phyloP scores from a whole-genome alignment of 2,797 vertebrate genomes.

The Hyperoplus immaculatus region DNA sequence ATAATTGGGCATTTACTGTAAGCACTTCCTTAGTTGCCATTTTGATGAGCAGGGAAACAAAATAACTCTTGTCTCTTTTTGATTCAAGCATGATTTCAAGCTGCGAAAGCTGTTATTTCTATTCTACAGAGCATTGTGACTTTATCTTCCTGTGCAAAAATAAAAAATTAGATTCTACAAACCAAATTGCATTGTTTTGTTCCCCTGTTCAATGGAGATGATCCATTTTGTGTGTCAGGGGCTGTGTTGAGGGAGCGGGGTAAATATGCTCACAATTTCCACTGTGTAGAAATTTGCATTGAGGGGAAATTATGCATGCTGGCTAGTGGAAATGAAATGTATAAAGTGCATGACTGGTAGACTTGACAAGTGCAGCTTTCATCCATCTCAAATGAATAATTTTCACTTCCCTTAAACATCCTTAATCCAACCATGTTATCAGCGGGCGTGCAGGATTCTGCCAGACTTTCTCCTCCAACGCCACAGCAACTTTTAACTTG shows the following conservation, averaged over 20 bases:
- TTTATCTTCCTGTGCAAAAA: constrained; percentile 64
- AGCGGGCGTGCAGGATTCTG: constrained; percentile 87
- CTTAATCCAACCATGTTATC: constrained; percentile 90
- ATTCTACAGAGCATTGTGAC: constrained; percentile 52
- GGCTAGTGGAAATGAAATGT: constrained; percentile 88
- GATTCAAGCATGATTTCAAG: constrained; percentile 56
- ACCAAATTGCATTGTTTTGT: constrained; percentile 81
- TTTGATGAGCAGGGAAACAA: constrained; percentile 42
- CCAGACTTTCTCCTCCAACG: constrained; percentile 84
- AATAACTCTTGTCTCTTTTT: constrained; percentile 21
- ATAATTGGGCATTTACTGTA: constrained; percentile 67
- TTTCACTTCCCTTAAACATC: constrained; percentile 90
- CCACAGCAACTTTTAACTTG: constrained; percentile 84
- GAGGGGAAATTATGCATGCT: constrained; percentile 86
- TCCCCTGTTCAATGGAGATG: constrained; percentile 75
- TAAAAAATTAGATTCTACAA: constrained; percentile 75
- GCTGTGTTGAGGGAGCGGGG: constrained; percentile 76
- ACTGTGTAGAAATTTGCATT: constrained; percentile 86
- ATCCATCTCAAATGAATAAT: constrained; percentile 91
- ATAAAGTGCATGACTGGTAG: constrained; percentile 89
- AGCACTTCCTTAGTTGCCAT: constrained; percentile 54
- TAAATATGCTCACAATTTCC: constrained; percentile 83
- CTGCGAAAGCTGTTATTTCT: constrained; percentile 61
- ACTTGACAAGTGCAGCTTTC: constrained; percentile 90
- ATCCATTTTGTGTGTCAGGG: constrained; percentile 83